phyloP scores from a whole-genome alignment of 2,888 invertebrate genomes.

The Sinodicranocentrus sp. region DNA sequence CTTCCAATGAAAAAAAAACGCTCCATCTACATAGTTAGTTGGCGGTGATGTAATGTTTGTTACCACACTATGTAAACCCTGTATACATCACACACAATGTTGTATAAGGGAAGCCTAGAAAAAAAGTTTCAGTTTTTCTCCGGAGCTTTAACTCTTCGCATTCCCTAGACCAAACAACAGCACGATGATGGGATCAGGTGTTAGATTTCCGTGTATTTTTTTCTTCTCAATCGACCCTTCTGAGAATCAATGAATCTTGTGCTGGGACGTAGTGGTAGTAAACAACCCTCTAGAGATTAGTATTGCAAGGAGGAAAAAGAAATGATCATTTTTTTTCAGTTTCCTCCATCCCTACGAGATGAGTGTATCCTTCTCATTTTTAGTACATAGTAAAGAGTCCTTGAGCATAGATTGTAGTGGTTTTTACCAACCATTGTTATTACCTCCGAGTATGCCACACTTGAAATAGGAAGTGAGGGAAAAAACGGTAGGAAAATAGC shows the following conservation, averaged over 20 bases:
- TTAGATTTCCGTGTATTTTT: slow-evolving; percentile 68
- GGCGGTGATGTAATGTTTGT: slow-evolving; percentile 35
- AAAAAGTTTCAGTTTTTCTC: slow-evolving; percentile 53
- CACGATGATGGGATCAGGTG: slow-evolving; percentile 71
- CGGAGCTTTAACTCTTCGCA: slow-evolving; percentile 44
- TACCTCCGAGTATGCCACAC: slow-evolving; percentile 39
- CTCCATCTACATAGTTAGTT: neutral
- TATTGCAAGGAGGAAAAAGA: slow-evolving; percentile 56
- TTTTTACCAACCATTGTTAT: slow-evolving; percentile 57
- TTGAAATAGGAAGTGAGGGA: slow-evolving; percentile 48
- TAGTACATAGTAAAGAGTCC: slow-evolving; percentile 21
- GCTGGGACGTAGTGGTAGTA: slow-evolving; percentile 65
- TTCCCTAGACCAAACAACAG: slow-evolving; percentile 54
- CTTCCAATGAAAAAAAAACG: slow-evolving; percentile 41
- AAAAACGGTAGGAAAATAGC: slow-evolving; percentile 45
- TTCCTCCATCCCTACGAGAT: slow-evolving; percentile 24
- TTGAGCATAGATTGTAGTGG: slow-evolving; percentile 42
- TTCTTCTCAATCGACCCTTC: slow-evolving; percentile 68
- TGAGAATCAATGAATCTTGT: slow-evolving; percentile 72
- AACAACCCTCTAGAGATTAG: slow-evolving; percentile 72
- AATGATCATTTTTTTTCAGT: slow-evolving; percentile 68
- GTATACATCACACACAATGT: neutral
- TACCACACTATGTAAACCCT: neutral
- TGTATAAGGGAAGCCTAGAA: neutral
- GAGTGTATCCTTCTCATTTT: neutral